phyloP scores from a whole-genome alignment of 2,888 invertebrate species.

The Hyles lineata region DNA sequence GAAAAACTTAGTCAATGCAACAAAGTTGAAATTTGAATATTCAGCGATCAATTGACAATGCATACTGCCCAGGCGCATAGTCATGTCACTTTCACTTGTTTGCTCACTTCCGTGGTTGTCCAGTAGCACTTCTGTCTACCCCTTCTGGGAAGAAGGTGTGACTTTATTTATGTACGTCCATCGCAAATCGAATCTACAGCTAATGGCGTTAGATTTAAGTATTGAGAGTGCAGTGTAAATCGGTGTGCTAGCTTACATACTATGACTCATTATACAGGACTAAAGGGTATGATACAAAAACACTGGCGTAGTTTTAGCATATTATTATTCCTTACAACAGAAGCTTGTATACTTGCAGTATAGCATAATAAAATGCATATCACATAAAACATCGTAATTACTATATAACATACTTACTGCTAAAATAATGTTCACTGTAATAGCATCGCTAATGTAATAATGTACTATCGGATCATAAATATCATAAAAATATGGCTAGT shows the following conservation, averaged over 20 bases:
- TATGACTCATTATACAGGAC: not conserved
- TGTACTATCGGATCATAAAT: slow-evolving; percentile 60
- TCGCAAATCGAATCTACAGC: no score
- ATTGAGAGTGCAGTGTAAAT: not conserved
- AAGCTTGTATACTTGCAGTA: slow-evolving; percentile 85
- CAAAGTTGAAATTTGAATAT: no score
- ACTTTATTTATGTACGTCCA: no score
- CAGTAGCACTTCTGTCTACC: no score
- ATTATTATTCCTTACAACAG: slow-evolving; percentile 82
- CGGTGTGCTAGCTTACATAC: not conserved
- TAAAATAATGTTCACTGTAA: slow-evolving; percentile 77
- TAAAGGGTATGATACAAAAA: slow-evolving; percentile 8
- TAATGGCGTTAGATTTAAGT: no score
- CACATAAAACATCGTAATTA: slow-evolving; percentile 84
- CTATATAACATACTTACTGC: slow-evolving; percentile 83
- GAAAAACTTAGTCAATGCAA: no score
- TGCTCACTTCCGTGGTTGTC: no score
- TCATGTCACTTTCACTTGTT: no score
- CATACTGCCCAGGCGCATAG: no score
- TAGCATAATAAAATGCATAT: slow-evolving; percentile 84
- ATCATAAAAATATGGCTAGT: slow-evolving; percentile 80
- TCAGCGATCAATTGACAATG: no score
- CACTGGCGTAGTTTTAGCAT: slow-evolving; percentile 49
- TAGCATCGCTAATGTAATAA: slow-evolving; percentile 55
- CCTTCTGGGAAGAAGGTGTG: no score